Conservation (phyloP, 2,797 vertebrate genomes). For the Vipera latastei region DNA sequence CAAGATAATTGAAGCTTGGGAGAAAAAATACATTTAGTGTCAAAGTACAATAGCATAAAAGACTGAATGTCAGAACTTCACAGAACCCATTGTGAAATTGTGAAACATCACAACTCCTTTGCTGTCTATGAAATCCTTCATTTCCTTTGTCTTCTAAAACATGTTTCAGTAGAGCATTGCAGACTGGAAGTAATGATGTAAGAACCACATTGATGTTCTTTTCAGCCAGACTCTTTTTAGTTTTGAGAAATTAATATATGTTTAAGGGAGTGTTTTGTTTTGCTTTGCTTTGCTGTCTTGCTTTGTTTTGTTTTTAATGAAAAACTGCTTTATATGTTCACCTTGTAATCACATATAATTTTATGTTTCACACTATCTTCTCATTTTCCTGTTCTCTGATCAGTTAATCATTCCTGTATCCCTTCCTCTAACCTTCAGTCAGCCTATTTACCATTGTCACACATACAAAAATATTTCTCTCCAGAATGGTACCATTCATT, state of each 20-base stretch:
- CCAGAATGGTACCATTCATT: neutral
- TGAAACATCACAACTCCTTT: slow-evolving; percentile 52
- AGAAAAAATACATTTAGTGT: slow-evolving; percentile 48
- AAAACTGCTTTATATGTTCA: slow-evolving; percentile 39
- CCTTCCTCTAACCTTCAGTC: neutral
- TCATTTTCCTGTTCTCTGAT: neutral
- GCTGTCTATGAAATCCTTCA: slow-evolving; percentile 33
- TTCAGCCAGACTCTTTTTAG: slow-evolving; percentile 37
- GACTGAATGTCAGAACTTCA: slow-evolving; percentile 44
- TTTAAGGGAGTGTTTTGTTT: neutral
- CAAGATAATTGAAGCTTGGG: slow-evolving; percentile 31
- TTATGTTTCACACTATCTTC: neutral
- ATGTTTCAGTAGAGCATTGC: slow-evolving; percentile 4
- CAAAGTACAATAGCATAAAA: slow-evolving; percentile 19
- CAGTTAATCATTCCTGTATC: neutral
- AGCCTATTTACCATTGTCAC: neutral
- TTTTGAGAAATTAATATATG: slow-evolving; percentile 41
- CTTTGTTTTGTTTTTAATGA: slow-evolving; percentile 17
- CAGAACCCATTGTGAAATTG: slow-evolving; percentile 43
- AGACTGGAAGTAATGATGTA: slow-evolving; percentile 45
- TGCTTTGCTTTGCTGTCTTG: neutral
- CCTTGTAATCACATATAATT: neutral
- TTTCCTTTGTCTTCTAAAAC: slow-evolving; percentile 40
- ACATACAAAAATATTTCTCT: neutral
- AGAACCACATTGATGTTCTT: slow-evolving; percentile 47